Evolutionary conservation across 1,140 invertebrate genomes (phyloP).

Genomic region (Cotesia chilonis): DNA sequence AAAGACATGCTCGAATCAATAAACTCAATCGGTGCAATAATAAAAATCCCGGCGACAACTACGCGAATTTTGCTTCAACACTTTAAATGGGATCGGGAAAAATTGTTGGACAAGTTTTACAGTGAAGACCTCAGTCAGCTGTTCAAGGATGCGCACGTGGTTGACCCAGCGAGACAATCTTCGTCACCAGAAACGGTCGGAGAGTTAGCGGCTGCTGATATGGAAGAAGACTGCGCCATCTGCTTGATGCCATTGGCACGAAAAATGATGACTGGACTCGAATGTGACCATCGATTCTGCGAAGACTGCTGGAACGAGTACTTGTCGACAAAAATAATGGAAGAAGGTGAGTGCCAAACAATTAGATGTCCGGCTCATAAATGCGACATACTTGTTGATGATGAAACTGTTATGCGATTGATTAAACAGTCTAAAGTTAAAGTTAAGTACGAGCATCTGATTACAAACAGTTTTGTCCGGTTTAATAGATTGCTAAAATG

Average conservation of each 20-base stretch:
- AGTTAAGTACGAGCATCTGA: conserved; percentile 96
- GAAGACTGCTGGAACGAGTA: conserved; percentile 95
- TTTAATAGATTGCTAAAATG: conserved; percentile 95
- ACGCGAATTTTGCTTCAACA: conserved; percentile 94
- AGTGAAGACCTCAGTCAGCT: conserved; percentile 94
- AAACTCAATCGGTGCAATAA: conserved; percentile 90
- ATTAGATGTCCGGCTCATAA: conserved; percentile 94
- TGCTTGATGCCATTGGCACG: conserved; percentile 85
- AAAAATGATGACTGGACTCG: conserved; percentile 94
- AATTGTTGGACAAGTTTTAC: conserved; percentile 95
- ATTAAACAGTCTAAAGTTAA: conserved; percentile 91
- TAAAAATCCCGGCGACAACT: conserved; percentile 81
- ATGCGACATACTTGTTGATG: conserved; percentile 95
- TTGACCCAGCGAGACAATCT: conserved; percentile 77
- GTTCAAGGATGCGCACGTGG: conserved; percentile 92
- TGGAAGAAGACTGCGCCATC: conserved; percentile 87
- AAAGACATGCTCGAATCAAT: conserved; percentile 97
- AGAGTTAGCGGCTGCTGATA: conserved; percentile 62
- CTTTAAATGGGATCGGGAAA: conserved; percentile 99
- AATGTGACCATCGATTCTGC: conserved; percentile 97
- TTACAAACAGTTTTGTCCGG: conserved; percentile 99
- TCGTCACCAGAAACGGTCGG: conserved; percentile 50
- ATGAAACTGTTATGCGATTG: conserved; percentile 94
- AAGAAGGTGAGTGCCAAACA: conserved; percentile 94
- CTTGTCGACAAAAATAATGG: conserved; percentile 97